Percentiles rank a stretch among this genome's conserved stretches.
These are phyloP conservation scores for Pantelozetes paolii DNA, from an alignment of 2,888 invertebrate species.

Conservation along the genomic window DNA sequence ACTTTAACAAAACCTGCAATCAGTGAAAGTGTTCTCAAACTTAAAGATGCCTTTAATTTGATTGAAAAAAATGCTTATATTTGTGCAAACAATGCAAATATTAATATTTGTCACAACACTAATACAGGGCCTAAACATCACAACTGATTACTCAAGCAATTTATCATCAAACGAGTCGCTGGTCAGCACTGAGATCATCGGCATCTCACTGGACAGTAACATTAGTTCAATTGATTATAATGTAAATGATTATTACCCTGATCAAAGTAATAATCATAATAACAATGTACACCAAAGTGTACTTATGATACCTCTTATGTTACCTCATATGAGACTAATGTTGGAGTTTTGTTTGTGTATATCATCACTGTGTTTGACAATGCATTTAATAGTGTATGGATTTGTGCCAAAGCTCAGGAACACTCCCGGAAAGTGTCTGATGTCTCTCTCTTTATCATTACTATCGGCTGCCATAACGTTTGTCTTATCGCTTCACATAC, in stretches of 20 bases:
- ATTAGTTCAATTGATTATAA: background rate
- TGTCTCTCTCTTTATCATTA: conserved; percentile 56
- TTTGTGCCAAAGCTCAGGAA: conserved; percentile 52
- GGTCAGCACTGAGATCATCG: background rate
- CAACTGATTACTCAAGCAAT: too few relatives aligned
- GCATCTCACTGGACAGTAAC: background rate
- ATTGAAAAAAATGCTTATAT: background rate
- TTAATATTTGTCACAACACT: background rate
- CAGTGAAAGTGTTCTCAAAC: too few relatives aligned
- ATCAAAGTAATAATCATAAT: background rate
- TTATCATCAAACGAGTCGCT: background rate
- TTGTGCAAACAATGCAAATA: background rate
- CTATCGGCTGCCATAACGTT: conserved; percentile 51
- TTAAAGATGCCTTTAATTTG: too few relatives aligned
- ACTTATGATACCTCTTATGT: conserved; percentile 15
- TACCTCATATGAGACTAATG: background rate
- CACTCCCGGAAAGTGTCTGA: conserved; percentile 54
- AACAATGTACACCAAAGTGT: conserved; percentile 2
- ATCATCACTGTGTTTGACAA: conserved; percentile 43
- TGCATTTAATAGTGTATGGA: conserved; percentile 48
- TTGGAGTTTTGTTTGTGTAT: conserved; percentile 38
- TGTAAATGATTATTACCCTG: background rate
- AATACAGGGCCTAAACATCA: background rate
- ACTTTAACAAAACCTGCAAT: too few relatives aligned
- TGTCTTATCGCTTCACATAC: conserved; percentile 1